These are phyloP conservation scores for Endotricha flammealis DNA, from an alignment of 2,888 invertebrate species.

Conservation along the genomic window DNA sequence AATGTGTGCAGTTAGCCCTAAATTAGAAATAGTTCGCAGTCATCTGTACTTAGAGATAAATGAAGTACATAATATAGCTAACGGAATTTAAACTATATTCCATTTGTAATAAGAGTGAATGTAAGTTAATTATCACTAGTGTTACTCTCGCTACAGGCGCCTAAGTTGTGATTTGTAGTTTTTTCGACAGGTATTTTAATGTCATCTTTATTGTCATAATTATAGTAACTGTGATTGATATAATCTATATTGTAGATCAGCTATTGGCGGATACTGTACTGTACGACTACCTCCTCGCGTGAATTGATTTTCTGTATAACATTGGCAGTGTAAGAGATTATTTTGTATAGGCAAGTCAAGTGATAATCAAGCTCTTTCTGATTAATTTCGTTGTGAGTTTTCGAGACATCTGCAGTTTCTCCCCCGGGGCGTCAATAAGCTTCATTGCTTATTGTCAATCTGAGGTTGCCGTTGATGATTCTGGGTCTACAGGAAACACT, in stretches of 20 bases:
- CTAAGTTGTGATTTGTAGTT: constrained; percentile 68
- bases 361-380: too few relatives aligned
- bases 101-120: constrained; percentile 62
- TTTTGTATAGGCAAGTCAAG: background rate
- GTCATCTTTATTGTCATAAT: constrained; percentile 48
- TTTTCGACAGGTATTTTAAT: constrained; percentile 62
- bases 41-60: constrained; percentile 57
- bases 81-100: constrained; percentile 64
- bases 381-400: too few relatives aligned
- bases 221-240: constrained; percentile 62
- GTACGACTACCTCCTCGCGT: constrained; percentile 49
- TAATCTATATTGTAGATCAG: constrained; percentile 36
- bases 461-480: too few relatives aligned
- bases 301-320: constrained; percentile 21
- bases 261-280: constrained; percentile 47
- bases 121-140: constrained; percentile 63
- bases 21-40: constrained; percentile 39
- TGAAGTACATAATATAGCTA: constrained; percentile 68
- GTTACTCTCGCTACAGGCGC: constrained; percentile 52
- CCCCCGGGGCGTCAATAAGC: too few relatives aligned
- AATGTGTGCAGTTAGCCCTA: constrained; percentile 25
- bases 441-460: too few relatives aligned
- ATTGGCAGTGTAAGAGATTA: background rate
- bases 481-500: too few relatives aligned
- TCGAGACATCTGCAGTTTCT: too few relatives aligned